Base-by-base conservation (phyloP, 2,113 vertebrate genomes). In the Tetraodon nigroviridis region DNA sequence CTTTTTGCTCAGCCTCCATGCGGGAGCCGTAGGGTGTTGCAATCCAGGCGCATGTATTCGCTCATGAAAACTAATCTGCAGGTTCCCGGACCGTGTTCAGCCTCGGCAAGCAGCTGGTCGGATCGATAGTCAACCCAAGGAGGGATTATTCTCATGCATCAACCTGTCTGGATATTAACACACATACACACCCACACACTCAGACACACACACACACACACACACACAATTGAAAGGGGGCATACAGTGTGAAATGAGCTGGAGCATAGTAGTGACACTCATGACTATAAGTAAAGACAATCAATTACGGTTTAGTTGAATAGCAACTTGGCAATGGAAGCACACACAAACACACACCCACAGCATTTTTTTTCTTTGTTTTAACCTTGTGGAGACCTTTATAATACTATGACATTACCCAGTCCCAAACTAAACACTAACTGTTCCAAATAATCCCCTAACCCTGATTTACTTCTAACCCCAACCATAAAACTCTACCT, bases 121-220 rank as follows among this genome's bases (percentile, higher is more conserved):
- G 73, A 87, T 88, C 78, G 58, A 88, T 88, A 78, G 61, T 48
- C 46, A 71, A 80, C 73, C 81, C 72, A 64, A 73, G 59, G 55
- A 64, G 69, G 57, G 58, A 84, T 81, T 78, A 84, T 29, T 45
- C 42, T 63, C 79, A 86, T 84, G 68, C 76, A 88, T 90, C 87
- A 88, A 73, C 56, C 78, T 85, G 86, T 83, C 86, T 71, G 65
- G 37, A 66, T 47, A 58, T 61, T 44, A 78, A 80, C 64, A 51
- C 67, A 44, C 46, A 42, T 37, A 50, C 32, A 32, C 27, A 27
- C 32, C 19, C 45, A 21, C 32, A 58, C 17, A 46, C 53, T 58
- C 58, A 37, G 8, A 61, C 58, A 32, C 27, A 27, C 32, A 22
- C 45, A 21, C 32, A 58, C 17, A 46, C 53, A 61, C 58, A 37